Conservation (phyloP, 2,113 vertebrate species). For the Hypomesus transpacificus region DNA sequence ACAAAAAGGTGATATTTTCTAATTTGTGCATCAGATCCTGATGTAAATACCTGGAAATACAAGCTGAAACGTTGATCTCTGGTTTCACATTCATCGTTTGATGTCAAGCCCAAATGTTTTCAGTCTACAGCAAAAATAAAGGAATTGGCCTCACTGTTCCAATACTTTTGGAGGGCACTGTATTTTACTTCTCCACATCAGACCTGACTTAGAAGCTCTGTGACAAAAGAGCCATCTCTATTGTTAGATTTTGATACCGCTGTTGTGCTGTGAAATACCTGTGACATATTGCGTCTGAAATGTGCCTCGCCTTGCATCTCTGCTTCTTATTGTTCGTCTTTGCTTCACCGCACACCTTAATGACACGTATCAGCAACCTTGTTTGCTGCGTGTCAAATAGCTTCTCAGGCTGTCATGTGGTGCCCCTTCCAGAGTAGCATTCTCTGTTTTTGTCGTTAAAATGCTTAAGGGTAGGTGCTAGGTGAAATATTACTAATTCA, state of each 20-base stretch:
- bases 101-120: too few species aligned
- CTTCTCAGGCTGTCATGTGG: slow-evolving; percentile 23
- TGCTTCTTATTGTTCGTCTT: slow-evolving; percentile 15
- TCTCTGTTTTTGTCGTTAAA: slow-evolving; percentile 25
- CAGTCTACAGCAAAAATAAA: too few species aligned
- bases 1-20: too few species aligned
- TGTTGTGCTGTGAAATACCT: slow-evolving; percentile 26
- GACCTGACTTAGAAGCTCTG: background rate
- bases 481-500: slow-evolving; percentile 9
- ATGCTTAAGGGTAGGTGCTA: background rate
- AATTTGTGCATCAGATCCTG: too few species aligned
- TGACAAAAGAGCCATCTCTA: too few species aligned
- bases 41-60: too few species aligned
- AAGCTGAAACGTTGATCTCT: too few species aligned
- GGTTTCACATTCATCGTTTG: too few species aligned
- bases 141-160: too few species aligned
- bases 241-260: slow-evolving; percentile 4
- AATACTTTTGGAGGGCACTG: too few species aligned
- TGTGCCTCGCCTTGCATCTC: background rate
- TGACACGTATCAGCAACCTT: slow-evolving; percentile 45
- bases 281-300: slow-evolving; percentile 5
- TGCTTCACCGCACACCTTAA: slow-evolving; percentile 39
- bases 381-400: slow-evolving; percentile 38
- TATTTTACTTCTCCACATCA: background rate
- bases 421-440: background rate